A percentile compares a stretch with the other conserved stretches of the same genome.
These are phyloP conservation scores for Murina feae DNA, from an alignment of 2,113 vertebrate genomes.

Conservation along the genomic window DNA sequence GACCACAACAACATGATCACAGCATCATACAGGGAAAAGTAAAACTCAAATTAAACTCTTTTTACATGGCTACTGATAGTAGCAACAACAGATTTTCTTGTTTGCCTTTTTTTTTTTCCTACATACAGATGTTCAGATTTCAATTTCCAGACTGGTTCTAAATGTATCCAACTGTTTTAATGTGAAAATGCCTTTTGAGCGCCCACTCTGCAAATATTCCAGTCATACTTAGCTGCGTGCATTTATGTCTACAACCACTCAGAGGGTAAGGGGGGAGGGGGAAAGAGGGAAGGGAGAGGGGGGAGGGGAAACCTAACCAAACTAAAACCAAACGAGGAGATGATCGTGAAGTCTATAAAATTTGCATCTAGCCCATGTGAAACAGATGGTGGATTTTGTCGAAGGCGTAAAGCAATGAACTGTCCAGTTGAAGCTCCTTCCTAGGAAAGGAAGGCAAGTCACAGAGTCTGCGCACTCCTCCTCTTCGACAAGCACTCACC, in stretches of 20 bases:
- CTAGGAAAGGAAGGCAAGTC: constrained; percentile 19
- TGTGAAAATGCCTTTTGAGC: constrained; percentile 40
- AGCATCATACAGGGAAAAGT: constrained; percentile 51
- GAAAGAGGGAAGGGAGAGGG: constrained; percentile 42
- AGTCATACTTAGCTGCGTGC: constrained; percentile 61
- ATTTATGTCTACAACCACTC: constrained; percentile 46
- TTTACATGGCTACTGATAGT: not conserved
- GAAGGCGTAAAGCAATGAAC: constrained; percentile 39
- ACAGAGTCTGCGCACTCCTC: not conserved
- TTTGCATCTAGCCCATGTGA: constrained; percentile 45
- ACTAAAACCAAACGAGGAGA: constrained; percentile 62
- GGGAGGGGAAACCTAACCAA: constrained; percentile 51
- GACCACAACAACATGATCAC: constrained; percentile 2
- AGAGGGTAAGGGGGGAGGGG: constrained; percentile 41
- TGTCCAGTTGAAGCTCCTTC: constrained; percentile 42
- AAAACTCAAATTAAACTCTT: constrained; percentile 60
- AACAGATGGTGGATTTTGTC: constrained; percentile 46
- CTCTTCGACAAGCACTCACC: constrained; percentile 66
- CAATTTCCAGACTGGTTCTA: constrained; percentile 67
- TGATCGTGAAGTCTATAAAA: constrained; percentile 65
- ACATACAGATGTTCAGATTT: constrained; percentile 72
- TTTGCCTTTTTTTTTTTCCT: not conserved
- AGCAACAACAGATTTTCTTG: constrained; percentile 30
- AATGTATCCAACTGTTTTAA: constrained; percentile 56
- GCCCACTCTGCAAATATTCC: constrained; percentile 69